Conservation (phyloP, 1,140 invertebrate genomes). For the Euura saliciscinereae region DNA sequence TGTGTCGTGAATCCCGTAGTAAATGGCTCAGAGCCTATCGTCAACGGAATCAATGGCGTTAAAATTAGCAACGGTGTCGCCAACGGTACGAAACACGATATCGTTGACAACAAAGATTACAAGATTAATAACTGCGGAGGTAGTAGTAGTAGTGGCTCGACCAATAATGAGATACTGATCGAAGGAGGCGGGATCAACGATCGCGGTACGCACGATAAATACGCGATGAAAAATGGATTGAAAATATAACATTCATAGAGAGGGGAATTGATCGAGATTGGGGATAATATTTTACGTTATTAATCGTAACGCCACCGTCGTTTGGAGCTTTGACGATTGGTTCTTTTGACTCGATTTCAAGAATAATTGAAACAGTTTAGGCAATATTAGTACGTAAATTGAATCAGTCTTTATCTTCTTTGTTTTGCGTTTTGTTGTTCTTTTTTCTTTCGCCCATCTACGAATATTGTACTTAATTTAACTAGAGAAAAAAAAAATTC, state of each 20-base stretch:
- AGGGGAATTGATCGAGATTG: neutral
- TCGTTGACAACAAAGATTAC: neutral
- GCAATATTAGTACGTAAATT: constrained; percentile 12
- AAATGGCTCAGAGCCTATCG: neutral
- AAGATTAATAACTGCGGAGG: neutral
- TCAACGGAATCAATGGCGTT: neutral
- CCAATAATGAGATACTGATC: neutral
- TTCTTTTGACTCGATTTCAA: neutral
- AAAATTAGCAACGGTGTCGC: neutral
- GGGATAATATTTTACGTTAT: too few species aligned
- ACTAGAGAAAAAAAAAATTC: too few species aligned
- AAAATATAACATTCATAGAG: constrained; percentile 17
- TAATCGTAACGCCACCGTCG: too few species aligned
- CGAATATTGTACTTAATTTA: too few species aligned
- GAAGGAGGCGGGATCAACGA: too few species aligned
- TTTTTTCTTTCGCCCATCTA: too few species aligned
- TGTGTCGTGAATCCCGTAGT: neutral
- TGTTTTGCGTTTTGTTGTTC: too few species aligned
- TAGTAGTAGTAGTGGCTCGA: neutral
- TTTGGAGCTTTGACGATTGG: neutral
- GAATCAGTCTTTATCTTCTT: too few species aligned
- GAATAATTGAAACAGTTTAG: constrained; percentile 1
- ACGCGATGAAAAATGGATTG: constrained; percentile 14
- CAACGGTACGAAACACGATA: neutral
- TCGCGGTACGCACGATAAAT: constrained; percentile 14